Percentiles rank a stretch among this genome's conserved stretches.
Evolutionary conservation across 92 coral and sea anemone genomes (phyloP).

Genomic region (Galaxea fascicularis): DNA sequence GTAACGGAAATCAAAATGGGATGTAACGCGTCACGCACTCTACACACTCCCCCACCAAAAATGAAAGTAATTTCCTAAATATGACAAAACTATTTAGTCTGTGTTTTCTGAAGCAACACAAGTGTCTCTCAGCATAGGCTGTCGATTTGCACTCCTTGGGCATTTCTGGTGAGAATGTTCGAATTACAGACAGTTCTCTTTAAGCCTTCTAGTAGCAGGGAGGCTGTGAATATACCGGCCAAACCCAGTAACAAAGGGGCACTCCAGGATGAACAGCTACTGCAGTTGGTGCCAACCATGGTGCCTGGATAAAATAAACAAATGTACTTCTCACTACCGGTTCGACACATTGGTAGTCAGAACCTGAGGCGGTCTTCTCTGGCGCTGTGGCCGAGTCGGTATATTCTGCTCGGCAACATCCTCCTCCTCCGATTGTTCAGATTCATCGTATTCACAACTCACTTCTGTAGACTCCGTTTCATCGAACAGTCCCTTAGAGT

Average conservation of each 20-base stretch:
- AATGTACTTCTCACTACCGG: conserved; percentile 3
- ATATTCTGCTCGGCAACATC: conserved; percentile 30
- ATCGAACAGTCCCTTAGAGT: not conserved
- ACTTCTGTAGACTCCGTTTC: conserved; percentile 6
- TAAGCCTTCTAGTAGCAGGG: conserved; percentile 26
- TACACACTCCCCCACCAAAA: conserved; percentile 31
- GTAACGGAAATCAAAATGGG: no score
- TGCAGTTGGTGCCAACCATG: not conserved
- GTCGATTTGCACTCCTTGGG: no score
- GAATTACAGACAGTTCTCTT: conserved; percentile 2
- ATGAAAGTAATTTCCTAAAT: no score
- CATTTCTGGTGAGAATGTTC: no score
- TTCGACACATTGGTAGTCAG: not conserved
- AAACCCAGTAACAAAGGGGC: conserved; percentile 30
- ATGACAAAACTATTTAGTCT: conserved; percentile 21
- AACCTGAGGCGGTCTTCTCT: conserved; percentile 34
- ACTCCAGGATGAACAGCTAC: conserved; percentile 13
- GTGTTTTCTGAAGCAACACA: no score
- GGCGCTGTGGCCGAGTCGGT: conserved; percentile 44
- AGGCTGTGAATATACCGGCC: conserved; percentile 27
- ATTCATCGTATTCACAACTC: conserved; percentile 11
- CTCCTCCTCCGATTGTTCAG: conserved; percentile 26
- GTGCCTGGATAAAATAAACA: conserved; percentile 11
- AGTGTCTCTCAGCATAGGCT: conserved; percentile 1
- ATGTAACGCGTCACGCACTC: no score